Percentiles rank a stretch among this genome's conserved stretches.
Conservation (phyloP, 2,797 vertebrate genomes). For the Gorsachius magnificus region DNA sequence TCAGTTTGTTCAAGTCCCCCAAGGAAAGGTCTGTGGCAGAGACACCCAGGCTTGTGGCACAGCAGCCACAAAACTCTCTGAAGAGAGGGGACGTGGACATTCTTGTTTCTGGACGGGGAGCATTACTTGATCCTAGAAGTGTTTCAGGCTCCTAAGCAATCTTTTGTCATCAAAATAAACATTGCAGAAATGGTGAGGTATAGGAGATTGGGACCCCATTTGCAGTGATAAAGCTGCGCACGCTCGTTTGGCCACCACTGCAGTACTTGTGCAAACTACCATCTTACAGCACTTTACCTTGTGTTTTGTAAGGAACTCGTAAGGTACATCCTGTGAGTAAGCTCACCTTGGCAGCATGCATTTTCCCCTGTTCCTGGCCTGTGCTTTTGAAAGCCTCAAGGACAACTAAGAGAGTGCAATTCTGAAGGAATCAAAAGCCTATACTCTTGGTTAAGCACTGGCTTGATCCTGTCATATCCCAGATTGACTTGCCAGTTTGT, state of each 20-base stretch:
- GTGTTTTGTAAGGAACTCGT: background rate
- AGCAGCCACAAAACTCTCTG: background rate
- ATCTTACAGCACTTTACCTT: background rate
- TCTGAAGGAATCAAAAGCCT: background rate
- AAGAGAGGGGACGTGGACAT: background rate
- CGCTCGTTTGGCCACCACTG: background rate
- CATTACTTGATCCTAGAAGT: background rate
- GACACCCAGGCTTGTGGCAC: background rate
- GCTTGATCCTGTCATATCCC: background rate
- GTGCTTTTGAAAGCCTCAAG: background rate
- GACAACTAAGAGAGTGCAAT: background rate
- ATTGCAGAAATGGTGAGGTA: background rate
- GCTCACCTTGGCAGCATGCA: background rate
- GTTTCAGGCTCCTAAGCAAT: background rate
- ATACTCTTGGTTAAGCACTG: background rate
- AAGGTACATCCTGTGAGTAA: background rate
- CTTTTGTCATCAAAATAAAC: background rate
- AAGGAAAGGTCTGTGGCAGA: background rate
- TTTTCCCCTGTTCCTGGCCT: background rate
- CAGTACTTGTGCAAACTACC: background rate
- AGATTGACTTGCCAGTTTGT: background rate
- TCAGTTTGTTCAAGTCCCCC: background rate
- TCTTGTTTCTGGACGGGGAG: background rate
- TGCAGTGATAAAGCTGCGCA: background rate
- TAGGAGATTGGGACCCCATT: rapidly evolving